Percentiles rank a stretch among this genome's conserved stretches.
Conservation (phyloP, 2,113 vertebrate genomes). For the Heterochromis multidens region DNA sequence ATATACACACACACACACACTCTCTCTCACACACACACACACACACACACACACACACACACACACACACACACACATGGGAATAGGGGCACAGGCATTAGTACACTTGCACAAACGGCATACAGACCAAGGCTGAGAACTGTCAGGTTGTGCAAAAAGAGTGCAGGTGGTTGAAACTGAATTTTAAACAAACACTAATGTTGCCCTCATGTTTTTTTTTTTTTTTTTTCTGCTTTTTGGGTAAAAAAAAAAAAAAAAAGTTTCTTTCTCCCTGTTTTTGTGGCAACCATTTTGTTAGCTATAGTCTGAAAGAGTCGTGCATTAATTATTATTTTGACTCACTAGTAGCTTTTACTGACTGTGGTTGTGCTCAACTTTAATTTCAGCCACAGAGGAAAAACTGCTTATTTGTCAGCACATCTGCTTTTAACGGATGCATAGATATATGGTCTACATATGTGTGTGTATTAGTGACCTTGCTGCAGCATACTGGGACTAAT, state of each 20-base stretch:
- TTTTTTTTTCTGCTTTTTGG: slow-evolving; percentile 74
- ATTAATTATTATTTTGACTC: slow-evolving; percentile 38
- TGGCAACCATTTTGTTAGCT: slow-evolving; percentile 83
- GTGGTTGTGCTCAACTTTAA: not conserved
- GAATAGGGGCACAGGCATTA: not conserved
- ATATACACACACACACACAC: not conserved
- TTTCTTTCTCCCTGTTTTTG: slow-evolving; percentile 81
- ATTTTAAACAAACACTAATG: slow-evolving; percentile 93
- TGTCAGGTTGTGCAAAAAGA: slow-evolving; percentile 82
- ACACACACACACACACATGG: not conserved
- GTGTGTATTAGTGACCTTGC: slow-evolving; percentile 48
- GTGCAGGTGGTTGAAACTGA: slow-evolving; percentile 88
- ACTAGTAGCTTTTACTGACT: not conserved
- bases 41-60: not conserved
- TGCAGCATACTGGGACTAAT: slow-evolving; percentile 19
- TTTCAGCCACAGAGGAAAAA: not conserved
- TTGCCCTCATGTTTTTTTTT: slow-evolving; percentile 78
- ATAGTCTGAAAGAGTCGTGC: not conserved
- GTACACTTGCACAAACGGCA: not conserved
- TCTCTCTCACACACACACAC: not conserved
- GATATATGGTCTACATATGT: not conserved
- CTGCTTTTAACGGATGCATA: not conserved
- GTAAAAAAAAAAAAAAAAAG: slow-evolving; percentile 65
- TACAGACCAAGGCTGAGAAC: slow-evolving; percentile 78
- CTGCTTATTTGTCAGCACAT: not conserved